Conservation (phyloP, 1,140 invertebrate genomes). For the Drosophila tropicalis region DNA sequence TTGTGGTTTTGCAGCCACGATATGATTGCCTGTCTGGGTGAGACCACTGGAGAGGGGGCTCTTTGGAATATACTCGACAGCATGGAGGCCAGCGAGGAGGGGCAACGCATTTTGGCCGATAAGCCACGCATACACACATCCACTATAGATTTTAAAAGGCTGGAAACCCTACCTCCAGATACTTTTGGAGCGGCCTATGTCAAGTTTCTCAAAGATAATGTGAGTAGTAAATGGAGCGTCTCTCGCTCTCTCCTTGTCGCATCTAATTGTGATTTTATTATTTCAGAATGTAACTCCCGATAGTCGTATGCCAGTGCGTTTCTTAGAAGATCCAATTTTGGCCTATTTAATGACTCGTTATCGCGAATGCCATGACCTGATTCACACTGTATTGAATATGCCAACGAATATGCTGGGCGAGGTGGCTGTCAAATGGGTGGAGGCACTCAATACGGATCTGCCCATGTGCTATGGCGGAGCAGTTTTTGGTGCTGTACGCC, state of each 20-base stretch:
- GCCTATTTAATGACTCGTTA: constrained; percentile 99
- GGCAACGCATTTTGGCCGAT: constrained; percentile 89
- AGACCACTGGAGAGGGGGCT: constrained; percentile 91
- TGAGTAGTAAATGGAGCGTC: constrained; percentile 78
- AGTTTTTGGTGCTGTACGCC: constrained; percentile 92
- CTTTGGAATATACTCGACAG: constrained; percentile 88
- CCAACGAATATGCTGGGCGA: constrained; percentile 97
- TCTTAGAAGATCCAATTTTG: constrained; percentile 94
- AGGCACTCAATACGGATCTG: constrained; percentile 94
- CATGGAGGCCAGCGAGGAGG: constrained; percentile 86
- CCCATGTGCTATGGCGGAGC: constrained; percentile 96
- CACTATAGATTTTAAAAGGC: constrained; percentile 90
- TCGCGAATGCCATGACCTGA: constrained; percentile 97
- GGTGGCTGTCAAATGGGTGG: constrained; percentile 98
- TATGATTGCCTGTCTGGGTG: constrained; percentile 96
- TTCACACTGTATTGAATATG: constrained; percentile 95
- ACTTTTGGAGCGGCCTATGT: constrained; percentile 94
- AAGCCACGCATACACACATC: constrained; percentile 94
- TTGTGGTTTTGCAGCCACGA: constrained; percentile 86
- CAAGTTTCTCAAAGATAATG: constrained; percentile 91
- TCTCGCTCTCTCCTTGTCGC: no score
- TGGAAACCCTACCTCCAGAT: constrained; percentile 89
- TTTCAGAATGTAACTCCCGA: constrained; percentile 95
- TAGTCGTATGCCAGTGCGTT: constrained; percentile 93
- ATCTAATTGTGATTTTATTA: neutral